Conservation (phyloP, 2,113 vertebrate genomes). For the Suricata suricatta region DNA sequence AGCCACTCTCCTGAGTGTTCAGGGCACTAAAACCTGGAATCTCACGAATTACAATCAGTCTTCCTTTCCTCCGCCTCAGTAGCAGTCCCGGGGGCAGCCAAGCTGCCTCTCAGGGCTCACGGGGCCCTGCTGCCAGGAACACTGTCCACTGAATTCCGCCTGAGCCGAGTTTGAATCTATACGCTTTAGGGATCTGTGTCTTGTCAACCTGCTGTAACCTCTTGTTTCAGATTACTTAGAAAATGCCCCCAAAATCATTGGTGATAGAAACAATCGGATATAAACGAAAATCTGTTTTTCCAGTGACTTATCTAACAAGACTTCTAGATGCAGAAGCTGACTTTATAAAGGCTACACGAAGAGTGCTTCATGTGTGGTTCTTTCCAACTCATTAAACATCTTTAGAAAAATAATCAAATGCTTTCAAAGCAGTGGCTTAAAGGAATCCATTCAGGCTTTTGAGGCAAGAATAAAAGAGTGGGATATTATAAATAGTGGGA, state of each 20-base stretch:
- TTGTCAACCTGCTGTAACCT: slow-evolving; percentile 53
- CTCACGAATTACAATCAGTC: slow-evolving; percentile 8
- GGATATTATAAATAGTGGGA: not conserved
- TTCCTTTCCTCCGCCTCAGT: not conserved
- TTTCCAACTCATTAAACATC: slow-evolving; percentile 75
- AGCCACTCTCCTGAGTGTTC: not conserved
- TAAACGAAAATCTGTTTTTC: slow-evolving; percentile 52
- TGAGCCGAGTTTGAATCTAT: slow-evolving; percentile 21
- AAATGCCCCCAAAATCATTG: slow-evolving; percentile 51
- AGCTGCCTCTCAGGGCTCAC: not conserved
- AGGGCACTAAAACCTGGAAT: slow-evolving; percentile 16
- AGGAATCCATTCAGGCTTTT: slow-evolving; percentile 54
- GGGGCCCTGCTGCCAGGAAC: not conserved
- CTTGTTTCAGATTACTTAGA: slow-evolving; percentile 55
- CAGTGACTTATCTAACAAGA: slow-evolving; percentile 53
- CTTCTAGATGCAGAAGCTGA: slow-evolving; percentile 60
- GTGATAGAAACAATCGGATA: slow-evolving; percentile 54
- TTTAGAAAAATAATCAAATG: slow-evolving; percentile 63
- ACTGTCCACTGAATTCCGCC: not conserved
- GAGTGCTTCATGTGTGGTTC: slow-evolving; percentile 64
- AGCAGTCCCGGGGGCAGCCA: not conserved
- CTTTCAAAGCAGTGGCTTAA: slow-evolving; percentile 68
- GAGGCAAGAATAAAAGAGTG: slow-evolving; percentile 54
- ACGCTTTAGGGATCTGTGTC: not conserved
- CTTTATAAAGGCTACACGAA: slow-evolving; percentile 57